phyloP scores from a whole-genome alignment of 2,113 vertebrate species.

The Elachura formosa region DNA sequence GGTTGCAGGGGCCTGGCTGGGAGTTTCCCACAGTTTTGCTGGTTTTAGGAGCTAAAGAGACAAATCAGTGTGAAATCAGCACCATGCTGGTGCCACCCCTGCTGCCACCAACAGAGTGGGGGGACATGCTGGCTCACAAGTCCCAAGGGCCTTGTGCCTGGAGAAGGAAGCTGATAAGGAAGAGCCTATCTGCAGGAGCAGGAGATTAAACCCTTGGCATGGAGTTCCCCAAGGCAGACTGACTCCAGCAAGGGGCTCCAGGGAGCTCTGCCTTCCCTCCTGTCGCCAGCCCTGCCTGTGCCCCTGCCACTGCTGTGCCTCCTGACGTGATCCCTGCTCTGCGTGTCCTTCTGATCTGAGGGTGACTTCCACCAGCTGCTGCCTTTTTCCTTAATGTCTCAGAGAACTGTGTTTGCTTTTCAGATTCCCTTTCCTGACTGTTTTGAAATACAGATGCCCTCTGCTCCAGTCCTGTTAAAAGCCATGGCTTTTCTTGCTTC shows the following conservation, averaged over 20 bases:
- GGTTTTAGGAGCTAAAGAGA: neutral
- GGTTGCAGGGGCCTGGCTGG: neutral
- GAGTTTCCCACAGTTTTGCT: neutral
- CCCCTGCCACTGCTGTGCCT: neutral
- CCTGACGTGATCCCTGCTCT: neutral
- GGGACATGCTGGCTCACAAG: neutral
- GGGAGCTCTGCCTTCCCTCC: neutral
- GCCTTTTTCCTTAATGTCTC: neutral
- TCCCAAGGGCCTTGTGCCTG: neutral
- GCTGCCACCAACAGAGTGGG: neutral
- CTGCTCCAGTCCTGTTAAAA: neutral
- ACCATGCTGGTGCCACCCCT: fast-evolving
- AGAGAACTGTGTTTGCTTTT: neutral
- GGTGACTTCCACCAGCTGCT: neutral
- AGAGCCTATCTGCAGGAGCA: neutral
- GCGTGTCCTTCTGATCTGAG: neutral
- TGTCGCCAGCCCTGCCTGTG: neutral
- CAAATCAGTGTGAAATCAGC: neutral
- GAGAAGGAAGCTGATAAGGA: neutral
- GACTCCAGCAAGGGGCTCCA: neutral
- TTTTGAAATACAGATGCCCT: neutral
- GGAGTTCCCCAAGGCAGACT: neutral
- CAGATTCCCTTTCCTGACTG: neutral
- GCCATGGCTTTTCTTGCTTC: neutral
- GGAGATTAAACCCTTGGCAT: neutral